Conservation (phyloP, 1,140 invertebrate genomes). For the Drosophila novamexicana region DNA sequence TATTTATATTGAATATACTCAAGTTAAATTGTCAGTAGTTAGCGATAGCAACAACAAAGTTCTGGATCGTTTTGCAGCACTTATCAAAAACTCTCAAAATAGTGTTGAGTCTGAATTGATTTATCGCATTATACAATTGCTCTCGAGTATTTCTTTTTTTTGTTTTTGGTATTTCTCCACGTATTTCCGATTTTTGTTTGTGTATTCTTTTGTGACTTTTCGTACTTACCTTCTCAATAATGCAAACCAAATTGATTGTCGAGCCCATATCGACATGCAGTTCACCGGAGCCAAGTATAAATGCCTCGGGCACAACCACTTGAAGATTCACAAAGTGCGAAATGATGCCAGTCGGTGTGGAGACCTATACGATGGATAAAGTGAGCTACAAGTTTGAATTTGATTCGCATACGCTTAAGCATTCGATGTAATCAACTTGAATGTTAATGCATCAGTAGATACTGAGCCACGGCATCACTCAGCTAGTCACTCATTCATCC, state of each 20-base stretch:
- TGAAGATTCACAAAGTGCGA: constrained; percentile 95
- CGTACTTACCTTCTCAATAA: constrained; percentile 94
- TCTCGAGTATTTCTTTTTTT: background rate
- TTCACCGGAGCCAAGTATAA: constrained; percentile 93
- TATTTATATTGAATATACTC: too few relatives aligned
- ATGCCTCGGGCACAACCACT: constrained; percentile 94
- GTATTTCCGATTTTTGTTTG: too few relatives aligned
- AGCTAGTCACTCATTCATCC: too few relatives aligned
- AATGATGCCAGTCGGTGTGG: constrained; percentile 92
- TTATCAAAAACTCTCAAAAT: too few relatives aligned
- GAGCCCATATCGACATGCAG: constrained; percentile 95
- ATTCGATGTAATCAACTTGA: constrained; percentile 64
- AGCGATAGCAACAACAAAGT: too few relatives aligned
- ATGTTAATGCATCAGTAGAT: constrained; percentile 71
- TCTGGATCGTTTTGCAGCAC: too few relatives aligned
- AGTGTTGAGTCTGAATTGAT: too few relatives aligned
- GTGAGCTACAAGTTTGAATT: constrained; percentile 23
- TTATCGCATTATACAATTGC: background rate
- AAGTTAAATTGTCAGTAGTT: too few relatives aligned
- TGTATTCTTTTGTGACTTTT: background rate
- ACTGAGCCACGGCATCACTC: constrained; percentile 16
- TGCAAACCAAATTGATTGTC: constrained; percentile 95
- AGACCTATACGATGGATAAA: constrained; percentile 87
- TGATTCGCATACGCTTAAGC: constrained; percentile 24
- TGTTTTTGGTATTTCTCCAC: background rate